Conservation (phyloP, 2,113 vertebrate species). For the Calypte anna region DNA sequence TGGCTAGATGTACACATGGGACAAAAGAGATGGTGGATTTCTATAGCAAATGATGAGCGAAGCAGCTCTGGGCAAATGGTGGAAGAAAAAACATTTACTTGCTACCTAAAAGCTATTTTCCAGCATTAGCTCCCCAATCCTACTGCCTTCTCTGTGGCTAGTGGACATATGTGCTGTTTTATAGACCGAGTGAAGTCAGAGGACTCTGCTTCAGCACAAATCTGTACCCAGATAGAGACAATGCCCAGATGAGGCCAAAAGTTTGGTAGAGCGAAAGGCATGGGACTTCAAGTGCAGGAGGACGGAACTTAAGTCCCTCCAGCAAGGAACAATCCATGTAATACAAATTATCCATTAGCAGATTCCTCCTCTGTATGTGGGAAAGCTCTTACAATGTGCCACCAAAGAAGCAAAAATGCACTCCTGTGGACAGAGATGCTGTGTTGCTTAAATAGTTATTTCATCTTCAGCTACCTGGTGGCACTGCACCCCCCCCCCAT, state of each 20-base stretch:
- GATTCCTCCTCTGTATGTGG: background rate
- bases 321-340: background rate
- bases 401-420: background rate
- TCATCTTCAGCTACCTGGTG: background rate
- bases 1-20: background rate
- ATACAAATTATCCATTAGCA: background rate
- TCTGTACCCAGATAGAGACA: background rate
- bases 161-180: background rate
- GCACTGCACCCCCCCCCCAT: background rate
- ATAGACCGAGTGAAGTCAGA: background rate
- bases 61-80: background rate
- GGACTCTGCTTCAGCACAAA: background rate
- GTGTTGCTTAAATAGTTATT: background rate
- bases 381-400: background rate
- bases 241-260: background rate
- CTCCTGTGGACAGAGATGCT: background rate
- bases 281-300: background rate
- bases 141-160: background rate
- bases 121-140: background rate
- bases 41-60: conserved; percentile 16
- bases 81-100: background rate
- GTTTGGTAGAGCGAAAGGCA: rapidly evolving
- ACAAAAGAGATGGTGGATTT: background rate
- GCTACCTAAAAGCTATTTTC: background rate
- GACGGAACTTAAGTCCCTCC: background rate